Evolutionary conservation across 2,113 vertebrate species (phyloP).

Genomic region (Cacatua alba): DNA sequence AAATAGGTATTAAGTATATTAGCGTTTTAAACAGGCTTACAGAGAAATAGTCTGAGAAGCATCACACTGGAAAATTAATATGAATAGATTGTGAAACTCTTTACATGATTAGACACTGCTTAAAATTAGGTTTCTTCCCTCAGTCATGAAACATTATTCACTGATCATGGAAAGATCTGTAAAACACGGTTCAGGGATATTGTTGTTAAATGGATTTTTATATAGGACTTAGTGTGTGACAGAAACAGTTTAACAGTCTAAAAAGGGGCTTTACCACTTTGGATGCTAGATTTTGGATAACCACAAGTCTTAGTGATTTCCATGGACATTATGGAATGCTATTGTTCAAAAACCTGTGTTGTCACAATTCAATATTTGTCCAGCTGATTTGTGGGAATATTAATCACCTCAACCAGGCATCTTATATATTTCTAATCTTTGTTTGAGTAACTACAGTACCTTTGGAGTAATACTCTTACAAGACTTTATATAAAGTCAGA

Average conservation of each 20-base stretch:
- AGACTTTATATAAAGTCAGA: background rate
- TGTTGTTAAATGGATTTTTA: background rate
- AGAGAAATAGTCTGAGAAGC: constrained; percentile 63
- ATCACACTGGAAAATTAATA: constrained; percentile 52
- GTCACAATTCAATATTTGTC: background rate
- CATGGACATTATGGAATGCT: background rate
- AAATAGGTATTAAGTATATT: constrained; percentile 78
- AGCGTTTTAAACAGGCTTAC: constrained; percentile 71
- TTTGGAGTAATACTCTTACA: background rate
- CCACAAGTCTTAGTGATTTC: background rate
- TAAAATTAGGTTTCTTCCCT: background rate
- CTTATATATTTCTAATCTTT: background rate
- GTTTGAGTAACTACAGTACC: background rate
- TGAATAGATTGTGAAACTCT: constrained; percentile 36
- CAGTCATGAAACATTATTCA: background rate
- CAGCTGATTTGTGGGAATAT: background rate
- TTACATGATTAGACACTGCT: constrained; percentile 25
- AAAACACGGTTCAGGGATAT: background rate
- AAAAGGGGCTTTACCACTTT: background rate
- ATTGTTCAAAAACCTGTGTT: background rate
- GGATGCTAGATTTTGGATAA: background rate
- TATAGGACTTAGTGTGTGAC: background rate
- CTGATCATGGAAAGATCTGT: background rate
- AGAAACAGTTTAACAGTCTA: background rate
- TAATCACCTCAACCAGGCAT: background rate